Percentiles rank a stretch among this genome's conserved stretches.
phyloP scores from a whole-genome alignment of 2,888 invertebrate genomes.

The Allolobophora icterica region DNA sequence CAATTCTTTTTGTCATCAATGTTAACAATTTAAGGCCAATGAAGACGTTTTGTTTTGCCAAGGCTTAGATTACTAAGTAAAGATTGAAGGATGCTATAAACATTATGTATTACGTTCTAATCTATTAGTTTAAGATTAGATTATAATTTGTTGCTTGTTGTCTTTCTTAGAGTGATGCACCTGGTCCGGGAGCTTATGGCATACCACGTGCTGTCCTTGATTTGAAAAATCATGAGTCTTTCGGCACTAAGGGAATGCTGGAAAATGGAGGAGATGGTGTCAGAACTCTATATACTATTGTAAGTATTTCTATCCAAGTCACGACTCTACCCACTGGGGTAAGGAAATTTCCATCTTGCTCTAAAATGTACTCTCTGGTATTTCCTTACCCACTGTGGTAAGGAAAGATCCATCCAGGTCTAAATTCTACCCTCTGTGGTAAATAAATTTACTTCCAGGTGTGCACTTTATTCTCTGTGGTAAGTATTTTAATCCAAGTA shows the following conservation, averaged over 20 bases:
- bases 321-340: neutral
- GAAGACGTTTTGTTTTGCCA: too few species aligned
- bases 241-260: constrained; percentile 60
- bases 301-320: constrained; percentile 45
- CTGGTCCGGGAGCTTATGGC: constrained; percentile 64
- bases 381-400: neutral
- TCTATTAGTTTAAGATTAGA: neutral
- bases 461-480: too few species aligned
- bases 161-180: constrained; percentile 38
- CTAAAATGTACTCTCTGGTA: too few species aligned
- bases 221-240: constrained; percentile 55
- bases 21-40: too few species aligned
- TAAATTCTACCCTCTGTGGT: too few species aligned
- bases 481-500: too few species aligned
- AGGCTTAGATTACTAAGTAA: neutral
- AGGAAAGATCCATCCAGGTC: too few species aligned
- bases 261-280: constrained; percentile 57
- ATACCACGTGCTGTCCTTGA: constrained; percentile 60
- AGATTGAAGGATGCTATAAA: neutral
- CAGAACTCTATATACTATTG: constrained; percentile 56
- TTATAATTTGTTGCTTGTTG: neutral
- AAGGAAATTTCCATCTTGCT: too few species aligned
- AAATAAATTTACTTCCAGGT: too few species aligned
- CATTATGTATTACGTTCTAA: too few species aligned
- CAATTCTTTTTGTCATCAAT: too few species aligned